A percentile compares a stretch with the other conserved stretches of the same genome.
phyloP scores from a whole-genome alignment of 1,140 invertebrate species.

The Pseudomyrmex flavicornis region DNA sequence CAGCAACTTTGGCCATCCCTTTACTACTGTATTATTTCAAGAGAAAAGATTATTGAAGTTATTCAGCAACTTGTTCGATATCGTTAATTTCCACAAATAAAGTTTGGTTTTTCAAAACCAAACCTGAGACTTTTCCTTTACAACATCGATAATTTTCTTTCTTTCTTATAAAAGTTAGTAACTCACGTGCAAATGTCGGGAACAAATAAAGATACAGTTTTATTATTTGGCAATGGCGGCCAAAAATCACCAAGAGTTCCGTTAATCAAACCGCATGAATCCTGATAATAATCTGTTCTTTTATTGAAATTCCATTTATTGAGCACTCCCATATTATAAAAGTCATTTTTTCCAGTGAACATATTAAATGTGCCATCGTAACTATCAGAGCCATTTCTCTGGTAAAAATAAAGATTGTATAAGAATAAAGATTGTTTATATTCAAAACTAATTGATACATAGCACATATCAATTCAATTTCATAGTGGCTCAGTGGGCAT shows the following conservation, averaged over 20 bases:
- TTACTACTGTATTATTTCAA: too few relatives aligned
- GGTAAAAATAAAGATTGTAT: constrained; percentile 59
- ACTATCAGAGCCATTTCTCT: constrained; percentile 89
- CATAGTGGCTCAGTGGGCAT: too few relatives aligned
- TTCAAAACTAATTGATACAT: constrained; percentile 25
- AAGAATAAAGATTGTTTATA: constrained; percentile 56
- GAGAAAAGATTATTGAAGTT: too few relatives aligned
- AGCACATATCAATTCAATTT: background rate
- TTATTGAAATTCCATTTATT: constrained; percentile 88
- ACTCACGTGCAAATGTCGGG: constrained; percentile 89
- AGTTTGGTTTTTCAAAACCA: too few relatives aligned
- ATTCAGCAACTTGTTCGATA: too few relatives aligned
- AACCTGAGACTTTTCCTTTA: too few relatives aligned
- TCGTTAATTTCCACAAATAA: too few relatives aligned
- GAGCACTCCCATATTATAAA: constrained; percentile 88
- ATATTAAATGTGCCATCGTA: constrained; percentile 92
- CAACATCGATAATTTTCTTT: too few relatives aligned
- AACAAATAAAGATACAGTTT: constrained; percentile 88
- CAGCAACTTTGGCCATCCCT: too few relatives aligned
- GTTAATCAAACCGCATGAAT: constrained; percentile 87
- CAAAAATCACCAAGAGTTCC: constrained; percentile 92
- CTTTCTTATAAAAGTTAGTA: background rate
- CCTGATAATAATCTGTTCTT: constrained; percentile 86
- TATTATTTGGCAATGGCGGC: constrained; percentile 87
- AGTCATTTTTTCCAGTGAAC: constrained; percentile 88